Evolutionary conservation across 2,113 vertebrate species (phyloP).

Genomic region (Nanorana parkeri): DNA sequence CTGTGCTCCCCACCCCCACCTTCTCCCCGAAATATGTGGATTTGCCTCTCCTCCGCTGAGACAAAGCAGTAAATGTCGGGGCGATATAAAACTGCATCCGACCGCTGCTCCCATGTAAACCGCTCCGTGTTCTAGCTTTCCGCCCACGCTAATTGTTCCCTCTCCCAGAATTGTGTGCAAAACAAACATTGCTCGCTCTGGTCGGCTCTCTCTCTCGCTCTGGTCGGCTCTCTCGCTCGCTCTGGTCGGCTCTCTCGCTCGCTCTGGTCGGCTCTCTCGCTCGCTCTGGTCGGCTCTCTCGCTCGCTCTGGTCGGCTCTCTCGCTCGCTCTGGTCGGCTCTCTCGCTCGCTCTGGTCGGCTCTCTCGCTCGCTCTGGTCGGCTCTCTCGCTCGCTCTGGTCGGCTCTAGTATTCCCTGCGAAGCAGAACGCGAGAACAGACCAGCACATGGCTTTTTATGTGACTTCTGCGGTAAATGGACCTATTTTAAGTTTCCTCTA

Average conservation of each 20-base stretch:
- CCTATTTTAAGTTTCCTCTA: conserved; percentile 15
- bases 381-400: too few relatives aligned
- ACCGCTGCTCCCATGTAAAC: not conserved
- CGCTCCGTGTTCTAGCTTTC: not conserved
- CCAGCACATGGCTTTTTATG: conserved; percentile 4
- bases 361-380: too few relatives aligned
- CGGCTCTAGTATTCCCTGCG: too few relatives aligned
- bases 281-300: too few relatives aligned
- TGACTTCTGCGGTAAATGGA: conserved; percentile 16
- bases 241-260: too few relatives aligned
- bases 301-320: too few relatives aligned
- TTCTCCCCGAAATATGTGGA: not conserved
- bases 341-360: too few relatives aligned
- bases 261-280: too few relatives aligned
- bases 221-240: too few relatives aligned
- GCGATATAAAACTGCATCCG: too few relatives aligned
- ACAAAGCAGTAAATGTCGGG: conserved; percentile 16
- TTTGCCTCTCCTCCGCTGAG: conserved; percentile 12
- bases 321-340: too few relatives aligned
- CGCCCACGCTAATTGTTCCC: conserved; percentile 16
- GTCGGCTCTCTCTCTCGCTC: too few relatives aligned
- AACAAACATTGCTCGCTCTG: not conserved
- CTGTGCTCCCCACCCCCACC: not conserved
- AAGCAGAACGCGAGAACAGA: conserved; percentile 4
- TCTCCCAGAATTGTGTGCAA: not conserved